Evolutionary conservation across 1,140 invertebrate species (phyloP).

Genomic region (Bradynema listronoti): DNA sequence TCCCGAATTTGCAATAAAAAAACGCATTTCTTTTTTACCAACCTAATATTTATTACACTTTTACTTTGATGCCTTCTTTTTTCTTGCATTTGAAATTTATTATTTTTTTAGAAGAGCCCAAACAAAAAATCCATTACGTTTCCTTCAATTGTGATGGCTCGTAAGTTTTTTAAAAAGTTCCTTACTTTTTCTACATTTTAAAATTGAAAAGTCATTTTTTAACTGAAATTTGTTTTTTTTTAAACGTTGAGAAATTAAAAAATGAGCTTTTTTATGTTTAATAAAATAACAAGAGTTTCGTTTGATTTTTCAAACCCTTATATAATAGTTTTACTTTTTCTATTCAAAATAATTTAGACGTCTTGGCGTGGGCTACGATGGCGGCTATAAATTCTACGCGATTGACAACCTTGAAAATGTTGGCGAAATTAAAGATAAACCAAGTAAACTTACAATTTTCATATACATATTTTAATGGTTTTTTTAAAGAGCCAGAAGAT

Average conservation of each 20-base stretch:
- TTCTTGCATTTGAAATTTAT: too few relatives aligned
- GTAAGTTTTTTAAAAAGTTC: constrained; percentile 8
- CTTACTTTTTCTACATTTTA: background rate
- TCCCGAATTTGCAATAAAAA: too few relatives aligned
- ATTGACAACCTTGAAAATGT: background rate
- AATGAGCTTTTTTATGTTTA: background rate
- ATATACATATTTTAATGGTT: constrained; percentile 5
- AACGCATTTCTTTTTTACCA: too few relatives aligned
- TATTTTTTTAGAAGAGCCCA: too few relatives aligned
- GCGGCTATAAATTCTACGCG: constrained; percentile 39
- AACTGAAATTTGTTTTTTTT: background rate
- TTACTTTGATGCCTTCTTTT: too few relatives aligned
- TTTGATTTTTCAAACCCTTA: too few relatives aligned
- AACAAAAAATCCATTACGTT: constrained; percentile 28
- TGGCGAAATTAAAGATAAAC: constrained; percentile 5
- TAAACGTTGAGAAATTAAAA: too few relatives aligned
- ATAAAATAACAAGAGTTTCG: constrained; percentile 4
- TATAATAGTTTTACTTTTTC: constrained; percentile 5
- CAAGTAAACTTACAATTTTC: background rate
- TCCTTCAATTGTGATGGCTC: constrained; percentile 41
- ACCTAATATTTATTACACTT: too few relatives aligned
- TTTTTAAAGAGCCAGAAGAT: constrained; percentile 20
- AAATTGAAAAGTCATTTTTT: background rate
- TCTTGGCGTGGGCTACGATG: constrained; percentile 42
- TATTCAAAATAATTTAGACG: constrained; percentile 14